Percentiles rank a stretch among this genome's conserved stretches.
These are phyloP conservation scores for Beris morrisii DNA, from an alignment of 2,888 invertebrate genomes.

Conservation along the genomic window DNA sequence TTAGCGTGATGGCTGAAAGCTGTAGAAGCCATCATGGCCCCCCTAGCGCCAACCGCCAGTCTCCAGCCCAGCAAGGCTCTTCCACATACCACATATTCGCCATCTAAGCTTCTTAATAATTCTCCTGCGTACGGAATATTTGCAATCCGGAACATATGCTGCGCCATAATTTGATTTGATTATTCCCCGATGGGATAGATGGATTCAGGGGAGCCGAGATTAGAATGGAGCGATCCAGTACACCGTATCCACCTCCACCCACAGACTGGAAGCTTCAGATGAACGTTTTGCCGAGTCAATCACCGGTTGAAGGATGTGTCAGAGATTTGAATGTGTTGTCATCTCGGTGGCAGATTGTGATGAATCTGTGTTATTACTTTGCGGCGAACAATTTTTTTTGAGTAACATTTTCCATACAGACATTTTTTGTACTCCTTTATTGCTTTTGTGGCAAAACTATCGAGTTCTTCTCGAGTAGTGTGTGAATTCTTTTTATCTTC, in stretches of 20 bases:
- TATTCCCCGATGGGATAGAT: conserved; percentile 30
- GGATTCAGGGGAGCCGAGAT: not conserved
- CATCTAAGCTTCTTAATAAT: conserved; percentile 31
- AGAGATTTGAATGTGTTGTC: conserved; percentile 32
- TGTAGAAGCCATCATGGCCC: no score
- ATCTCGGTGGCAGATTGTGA: conserved; percentile 32
- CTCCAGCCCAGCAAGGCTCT: no score
- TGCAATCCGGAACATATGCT: conserved; percentile 33
- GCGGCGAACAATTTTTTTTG: conserved; percentile 26
- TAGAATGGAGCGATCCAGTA: not conserved
- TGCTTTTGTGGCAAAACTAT: no score
- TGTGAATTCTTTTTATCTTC: no score
- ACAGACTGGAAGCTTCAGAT: conserved; percentile 11
- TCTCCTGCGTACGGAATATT: conserved; percentile 35
- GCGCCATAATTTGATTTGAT: conserved; percentile 34
- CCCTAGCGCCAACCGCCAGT: no score
- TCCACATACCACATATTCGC: not conserved
- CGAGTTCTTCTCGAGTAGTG: no score
- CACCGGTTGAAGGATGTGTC: conserved; percentile 33
- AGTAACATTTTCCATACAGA: not conserved
- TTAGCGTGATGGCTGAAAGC: no score
- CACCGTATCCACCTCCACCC: not conserved
- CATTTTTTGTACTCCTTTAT: no score
- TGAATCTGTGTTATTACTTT: conserved; percentile 31
- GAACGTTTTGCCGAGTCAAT: conserved; percentile 10